Conservation (phyloP, 2,888 invertebrate genomes). For the Phortica magna region DNA sequence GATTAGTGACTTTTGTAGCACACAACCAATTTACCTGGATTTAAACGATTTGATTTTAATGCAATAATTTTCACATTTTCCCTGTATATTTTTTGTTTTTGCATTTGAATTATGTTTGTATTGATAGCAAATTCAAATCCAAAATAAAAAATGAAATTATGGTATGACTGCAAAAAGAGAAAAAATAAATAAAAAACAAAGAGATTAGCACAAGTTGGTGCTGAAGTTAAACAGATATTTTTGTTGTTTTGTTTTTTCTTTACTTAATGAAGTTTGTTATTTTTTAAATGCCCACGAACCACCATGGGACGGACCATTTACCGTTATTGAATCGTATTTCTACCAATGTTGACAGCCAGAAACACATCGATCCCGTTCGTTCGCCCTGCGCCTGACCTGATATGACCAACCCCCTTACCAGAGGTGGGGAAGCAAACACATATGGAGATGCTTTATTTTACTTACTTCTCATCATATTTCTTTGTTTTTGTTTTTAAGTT, state of each 20-base stretch:
- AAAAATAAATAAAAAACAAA: slow-evolving; percentile 67
- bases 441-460: slow-evolving; percentile 69
- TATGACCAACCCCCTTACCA: slow-evolving; percentile 67
- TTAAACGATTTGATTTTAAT: slow-evolving; percentile 1
- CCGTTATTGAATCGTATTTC: slow-evolving; percentile 9
- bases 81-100: neutral
- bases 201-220: slow-evolving; percentile 62
- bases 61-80: neutral
- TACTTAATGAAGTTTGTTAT: slow-evolving; percentile 9
- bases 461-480: slow-evolving; percentile 57
- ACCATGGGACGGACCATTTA: slow-evolving; percentile 52
- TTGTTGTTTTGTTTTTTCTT: slow-evolving; percentile 44
- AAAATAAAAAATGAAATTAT: slow-evolving; percentile 39
- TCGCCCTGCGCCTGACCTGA: slow-evolving; percentile 32
- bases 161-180: slow-evolving; percentile 68
- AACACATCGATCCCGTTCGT: slow-evolving; percentile 25
- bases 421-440: slow-evolving; percentile 74
- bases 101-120: slow-evolving; percentile 31
- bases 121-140: slow-evolving; percentile 3
- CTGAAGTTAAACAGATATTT: slow-evolving; percentile 48
- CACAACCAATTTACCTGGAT: slow-evolving; percentile 60
- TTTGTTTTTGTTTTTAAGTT: slow-evolving; percentile 43
- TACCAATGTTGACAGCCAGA: slow-evolving; percentile 30
- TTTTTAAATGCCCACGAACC: slow-evolving; percentile 57
- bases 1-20: slow-evolving; percentile 65